Conservation (phyloP, 2,113 vertebrate genomes). For the Bubo bubo region DNA sequence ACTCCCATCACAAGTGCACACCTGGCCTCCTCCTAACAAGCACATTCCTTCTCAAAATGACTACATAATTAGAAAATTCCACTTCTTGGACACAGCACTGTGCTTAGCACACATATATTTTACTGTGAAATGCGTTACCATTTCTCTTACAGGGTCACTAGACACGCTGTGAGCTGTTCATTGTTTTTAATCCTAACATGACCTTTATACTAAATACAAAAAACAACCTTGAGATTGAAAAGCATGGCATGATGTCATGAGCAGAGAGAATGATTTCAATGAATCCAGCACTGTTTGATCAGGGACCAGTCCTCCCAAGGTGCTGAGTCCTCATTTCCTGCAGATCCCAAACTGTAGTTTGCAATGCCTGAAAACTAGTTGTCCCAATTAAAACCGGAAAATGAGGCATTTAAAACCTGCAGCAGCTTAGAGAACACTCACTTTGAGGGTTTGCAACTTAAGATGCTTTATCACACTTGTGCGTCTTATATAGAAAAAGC, state of each 20-base stretch:
- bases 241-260: conserved; percentile 55
- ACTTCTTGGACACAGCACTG: neutral
- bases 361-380: neutral
- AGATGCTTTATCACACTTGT: neutral
- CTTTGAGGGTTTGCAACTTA: neutral
- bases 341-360: neutral
- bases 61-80: conserved; percentile 54
- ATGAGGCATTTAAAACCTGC: neutral
- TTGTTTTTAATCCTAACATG: conserved; percentile 67
- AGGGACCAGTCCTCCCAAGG: conserved; percentile 34
- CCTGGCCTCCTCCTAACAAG: conserved; percentile 60
- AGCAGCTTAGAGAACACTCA: neutral
- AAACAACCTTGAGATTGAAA: conserved; percentile 53
- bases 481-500: neutral
- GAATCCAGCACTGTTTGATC: conserved; percentile 1
- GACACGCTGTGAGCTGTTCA: conserved; percentile 46
- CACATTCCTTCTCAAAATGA: conserved; percentile 62
- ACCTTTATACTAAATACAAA: conserved; percentile 64
- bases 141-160: conserved; percentile 53
- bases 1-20: conserved; percentile 55
- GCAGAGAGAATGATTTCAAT: conserved; percentile 47
- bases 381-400: conserved; percentile 10
- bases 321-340: conserved; percentile 46
- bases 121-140: neutral
- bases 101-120: neutral